phyloP scores from a whole-genome alignment of 1,140 invertebrate species.

The Drosophila mojavensis region DNA sequence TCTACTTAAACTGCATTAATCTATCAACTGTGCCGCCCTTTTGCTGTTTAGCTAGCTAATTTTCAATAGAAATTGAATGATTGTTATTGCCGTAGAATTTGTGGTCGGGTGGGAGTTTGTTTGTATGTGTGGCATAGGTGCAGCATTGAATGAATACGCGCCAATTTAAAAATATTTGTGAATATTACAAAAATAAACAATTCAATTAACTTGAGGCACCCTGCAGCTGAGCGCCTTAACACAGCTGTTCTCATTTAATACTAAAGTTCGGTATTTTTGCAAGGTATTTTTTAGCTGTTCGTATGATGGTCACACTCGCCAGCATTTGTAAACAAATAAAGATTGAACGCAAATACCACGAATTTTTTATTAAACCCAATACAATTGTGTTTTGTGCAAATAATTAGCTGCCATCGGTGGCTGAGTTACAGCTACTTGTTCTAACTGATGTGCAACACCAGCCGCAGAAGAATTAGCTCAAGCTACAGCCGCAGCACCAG shows the following conservation, averaged over 20 bases:
- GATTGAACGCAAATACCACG: slow-evolving; percentile 2
- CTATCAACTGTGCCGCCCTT: slow-evolving; percentile 58
- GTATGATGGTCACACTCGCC: slow-evolving; percentile 8
- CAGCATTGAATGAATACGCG: neutral
- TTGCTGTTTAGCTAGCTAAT: slow-evolving; percentile 61
- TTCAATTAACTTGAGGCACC: slow-evolving; percentile 11
- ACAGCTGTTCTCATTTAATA: slow-evolving; percentile 33
- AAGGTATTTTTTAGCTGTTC: slow-evolving; percentile 19
- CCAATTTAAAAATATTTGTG: neutral
- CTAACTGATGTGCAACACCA: neutral
- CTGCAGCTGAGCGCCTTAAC: neutral
- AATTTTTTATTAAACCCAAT: slow-evolving; percentile 4
- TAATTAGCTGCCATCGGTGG: slow-evolving; percentile 17
- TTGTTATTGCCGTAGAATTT: slow-evolving; percentile 28
- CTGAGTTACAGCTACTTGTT: neutral
- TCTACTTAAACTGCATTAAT: slow-evolving; percentile 63
- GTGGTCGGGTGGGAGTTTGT: neutral
- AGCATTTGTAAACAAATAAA: slow-evolving; percentile 43
- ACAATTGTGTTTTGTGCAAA: slow-evolving; percentile 9
- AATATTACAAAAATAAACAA: neutral
- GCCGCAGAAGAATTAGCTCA: slow-evolving; percentile 3
- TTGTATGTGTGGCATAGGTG: neutral
- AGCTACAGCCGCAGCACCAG: neutral
- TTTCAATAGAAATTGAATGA: slow-evolving; percentile 57
- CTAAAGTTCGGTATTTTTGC: neutral